Evolutionary conservation across 2,797 vertebrate species (phyloP).

Genomic region (Chaunax sp.): DNA sequence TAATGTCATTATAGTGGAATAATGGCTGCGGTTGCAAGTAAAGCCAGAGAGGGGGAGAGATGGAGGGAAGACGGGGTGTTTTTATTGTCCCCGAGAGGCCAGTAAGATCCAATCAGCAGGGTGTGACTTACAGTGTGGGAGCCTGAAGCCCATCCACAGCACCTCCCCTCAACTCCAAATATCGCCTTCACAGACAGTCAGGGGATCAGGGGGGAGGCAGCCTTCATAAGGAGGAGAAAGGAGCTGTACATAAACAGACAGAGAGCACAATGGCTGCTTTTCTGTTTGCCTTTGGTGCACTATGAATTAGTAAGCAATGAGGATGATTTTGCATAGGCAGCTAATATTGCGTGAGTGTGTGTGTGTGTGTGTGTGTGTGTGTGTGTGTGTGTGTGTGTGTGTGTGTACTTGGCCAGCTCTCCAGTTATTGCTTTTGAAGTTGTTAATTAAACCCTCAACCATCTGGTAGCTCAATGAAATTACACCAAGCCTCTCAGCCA

Average conservation of each 20-base stretch:
- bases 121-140: conserved; percentile 63
- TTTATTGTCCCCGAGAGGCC: conserved; percentile 65
- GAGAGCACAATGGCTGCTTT: conserved; percentile 44
- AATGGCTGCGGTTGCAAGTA: conserved; percentile 55
- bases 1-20: conserved; percentile 69
- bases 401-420: conserved; percentile 66
- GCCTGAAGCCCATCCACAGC: conserved; percentile 41
- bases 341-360: conserved; percentile 33
- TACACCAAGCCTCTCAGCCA: conserved; percentile 75
- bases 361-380: conserved; percentile 11
- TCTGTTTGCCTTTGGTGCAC: conserved; percentile 44
- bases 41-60: conserved; percentile 32
- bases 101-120: conserved; percentile 62
- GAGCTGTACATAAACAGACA: conserved; percentile 32
- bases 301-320: conserved; percentile 50
- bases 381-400: conserved; percentile 20
- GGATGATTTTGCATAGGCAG: conserved; percentile 49
- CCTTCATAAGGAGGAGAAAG: conserved; percentile 41
- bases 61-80: conserved; percentile 50
- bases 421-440: conserved; percentile 82
- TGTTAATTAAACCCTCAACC: conserved; percentile 83
- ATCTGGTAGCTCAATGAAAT: conserved; percentile 82
- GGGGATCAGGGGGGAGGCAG: conserved; percentile 29
- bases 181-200: conserved; percentile 47
- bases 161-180: conserved; percentile 45